phyloP scores from a whole-genome alignment of 2,888 invertebrate genomes.

The Notodonta dromedarius region DNA sequence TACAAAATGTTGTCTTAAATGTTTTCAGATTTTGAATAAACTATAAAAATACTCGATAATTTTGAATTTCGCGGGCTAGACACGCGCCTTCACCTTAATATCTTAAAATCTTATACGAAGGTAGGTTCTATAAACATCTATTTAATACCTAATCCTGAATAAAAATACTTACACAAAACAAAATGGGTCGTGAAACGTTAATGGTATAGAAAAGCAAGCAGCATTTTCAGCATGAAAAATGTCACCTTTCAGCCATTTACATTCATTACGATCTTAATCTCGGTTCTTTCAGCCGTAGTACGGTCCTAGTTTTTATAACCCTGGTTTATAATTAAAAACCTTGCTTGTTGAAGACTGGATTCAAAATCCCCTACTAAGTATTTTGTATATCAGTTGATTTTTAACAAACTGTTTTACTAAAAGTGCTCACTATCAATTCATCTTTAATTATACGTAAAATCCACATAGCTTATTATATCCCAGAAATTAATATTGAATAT shows the following conservation, averaged over 20 bases:
- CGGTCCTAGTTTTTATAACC: conserved; percentile 55
- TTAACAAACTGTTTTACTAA: no score
- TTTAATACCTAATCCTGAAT: conserved; percentile 9
- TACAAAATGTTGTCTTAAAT: no score
- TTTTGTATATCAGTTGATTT: no score
- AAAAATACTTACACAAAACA: conserved; percentile 32
- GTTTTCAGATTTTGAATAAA: no score
- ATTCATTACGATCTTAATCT: conserved; percentile 51
- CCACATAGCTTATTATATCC: no score
- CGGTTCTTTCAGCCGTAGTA: conserved; percentile 37
- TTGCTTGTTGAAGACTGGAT: conserved; percentile 37
- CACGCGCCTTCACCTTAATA: no score
- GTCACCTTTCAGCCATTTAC: conserved; percentile 33
- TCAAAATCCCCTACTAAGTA: conserved; percentile 36
- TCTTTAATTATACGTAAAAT: no score
- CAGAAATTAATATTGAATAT: no score
- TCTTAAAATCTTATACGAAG: no score
- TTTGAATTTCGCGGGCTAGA: no score
- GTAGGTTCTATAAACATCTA: background rate
- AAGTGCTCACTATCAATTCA: no score
- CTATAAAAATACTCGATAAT: no score
- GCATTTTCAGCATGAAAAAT: conserved; percentile 29
- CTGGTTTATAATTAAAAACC: conserved; percentile 57
- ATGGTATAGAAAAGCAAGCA: conserved; percentile 22
- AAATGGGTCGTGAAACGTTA: conserved; percentile 27